phyloP scores from a whole-genome alignment of 2,888 invertebrate species.

The Coenonympha glycerion region DNA sequence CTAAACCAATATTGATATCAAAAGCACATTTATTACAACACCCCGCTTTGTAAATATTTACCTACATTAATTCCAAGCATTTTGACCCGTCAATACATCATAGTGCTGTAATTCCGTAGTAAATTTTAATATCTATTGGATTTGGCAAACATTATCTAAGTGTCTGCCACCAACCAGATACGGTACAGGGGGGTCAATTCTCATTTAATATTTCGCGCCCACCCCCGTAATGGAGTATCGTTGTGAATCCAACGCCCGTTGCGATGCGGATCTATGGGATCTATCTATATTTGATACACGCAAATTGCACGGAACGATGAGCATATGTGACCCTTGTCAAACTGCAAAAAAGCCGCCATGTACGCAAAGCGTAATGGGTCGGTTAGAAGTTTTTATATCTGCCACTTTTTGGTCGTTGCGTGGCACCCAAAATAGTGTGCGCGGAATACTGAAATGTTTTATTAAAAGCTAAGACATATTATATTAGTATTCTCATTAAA shows the following conservation, averaged over 20 bases:
- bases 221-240: slow-evolving; percentile 69
- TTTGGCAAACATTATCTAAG: slow-evolving; percentile 39
- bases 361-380: slow-evolving; percentile 17
- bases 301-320: slow-evolving; percentile 63
- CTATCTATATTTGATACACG: slow-evolving; percentile 69
- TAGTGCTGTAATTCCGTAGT: slow-evolving; percentile 23
- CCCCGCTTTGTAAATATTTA: slow-evolving; percentile 16
- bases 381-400: slow-evolving; percentile 15
- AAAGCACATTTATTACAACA: slow-evolving; percentile 10
- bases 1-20: slow-evolving; percentile 10
- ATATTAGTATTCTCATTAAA: no score
- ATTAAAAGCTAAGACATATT: no score
- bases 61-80: slow-evolving; percentile 12
- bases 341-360: slow-evolving; percentile 38
- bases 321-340: slow-evolving; percentile 60
- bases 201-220: slow-evolving; percentile 64
- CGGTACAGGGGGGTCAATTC: slow-evolving; percentile 54
- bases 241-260: slow-evolving; percentile 50
- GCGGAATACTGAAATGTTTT: no score
- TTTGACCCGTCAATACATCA: slow-evolving; percentile 24
- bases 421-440: not conserved
- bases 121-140: slow-evolving; percentile 29
- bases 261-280: slow-evolving; percentile 47
- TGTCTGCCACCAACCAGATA: slow-evolving; percentile 25
- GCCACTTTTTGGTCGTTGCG: not conserved